A percentile compares a stretch with the other conserved stretches of the same genome.
phyloP scores from a whole-genome alignment of 2,888 invertebrate species.

The Phragmatobia fuliginosa region DNA sequence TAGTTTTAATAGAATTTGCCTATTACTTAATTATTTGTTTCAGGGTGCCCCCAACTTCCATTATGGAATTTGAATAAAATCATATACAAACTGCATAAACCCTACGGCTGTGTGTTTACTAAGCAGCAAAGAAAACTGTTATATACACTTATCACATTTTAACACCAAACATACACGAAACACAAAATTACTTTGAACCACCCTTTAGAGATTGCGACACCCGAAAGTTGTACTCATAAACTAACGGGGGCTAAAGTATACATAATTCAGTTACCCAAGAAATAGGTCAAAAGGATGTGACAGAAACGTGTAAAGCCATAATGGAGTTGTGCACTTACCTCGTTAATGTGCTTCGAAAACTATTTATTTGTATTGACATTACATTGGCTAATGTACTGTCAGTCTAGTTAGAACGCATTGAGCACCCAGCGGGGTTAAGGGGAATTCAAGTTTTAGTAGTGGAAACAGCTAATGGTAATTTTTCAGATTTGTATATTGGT shows the following conservation, averaged over 20 bases:
- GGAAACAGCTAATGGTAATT: background rate
- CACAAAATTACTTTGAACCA: slow-evolving; percentile 21
- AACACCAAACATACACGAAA: slow-evolving; percentile 2
- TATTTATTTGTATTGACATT: slow-evolving; percentile 50
- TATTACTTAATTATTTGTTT: background rate
- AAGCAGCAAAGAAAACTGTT: background rate
- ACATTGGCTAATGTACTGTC: slow-evolving; percentile 32
- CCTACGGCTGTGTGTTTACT: background rate
- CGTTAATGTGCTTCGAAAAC: slow-evolving; percentile 41
- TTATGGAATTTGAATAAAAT: background rate
- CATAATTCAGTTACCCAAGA: slow-evolving; percentile 52
- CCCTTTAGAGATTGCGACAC: slow-evolving; percentile 24
- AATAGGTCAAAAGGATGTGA: slow-evolving; percentile 48
- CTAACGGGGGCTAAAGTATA: slow-evolving; percentile 39
- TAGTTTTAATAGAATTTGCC: background rate
- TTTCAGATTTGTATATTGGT: background rate
- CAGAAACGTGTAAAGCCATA: slow-evolving; percentile 35
- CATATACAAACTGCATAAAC: background rate
- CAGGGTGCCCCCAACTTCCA: background rate
- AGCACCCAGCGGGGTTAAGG: background rate
- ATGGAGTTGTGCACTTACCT: slow-evolving; percentile 49
- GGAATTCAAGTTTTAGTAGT: background rate
- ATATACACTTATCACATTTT: background rate
- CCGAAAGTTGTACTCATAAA: slow-evolving; percentile 43
- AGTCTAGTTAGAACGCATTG: background rate